These are phyloP conservation scores for Holacanthella duospinosa DNA, from an alignment of 2,888 invertebrate species.

Conservation along the genomic window DNA sequence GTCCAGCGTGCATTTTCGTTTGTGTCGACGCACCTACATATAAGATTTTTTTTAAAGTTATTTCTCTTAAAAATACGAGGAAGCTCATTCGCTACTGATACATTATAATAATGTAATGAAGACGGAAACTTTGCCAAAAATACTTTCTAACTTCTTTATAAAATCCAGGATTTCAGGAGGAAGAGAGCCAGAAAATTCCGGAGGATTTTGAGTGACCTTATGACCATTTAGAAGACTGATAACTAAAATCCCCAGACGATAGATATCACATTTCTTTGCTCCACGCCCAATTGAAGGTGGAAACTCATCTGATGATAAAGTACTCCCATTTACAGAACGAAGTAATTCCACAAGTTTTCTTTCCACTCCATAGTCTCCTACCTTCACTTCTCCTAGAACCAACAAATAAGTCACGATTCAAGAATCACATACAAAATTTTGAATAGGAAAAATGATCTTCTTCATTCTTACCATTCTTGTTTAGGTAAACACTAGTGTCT, in stretches of 20 bases:
- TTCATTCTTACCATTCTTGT: conserved; percentile 42
- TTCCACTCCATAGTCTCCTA: conserved; percentile 62
- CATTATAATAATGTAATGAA: too few species aligned
- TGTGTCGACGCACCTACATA: conserved; percentile 54
- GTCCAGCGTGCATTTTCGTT: conserved; percentile 63
- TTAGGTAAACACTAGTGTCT: conserved; percentile 61
- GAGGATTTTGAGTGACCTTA: conserved; percentile 45
- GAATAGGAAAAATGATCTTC: not conserved
- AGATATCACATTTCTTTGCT: conserved; percentile 62
- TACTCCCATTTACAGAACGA: conserved; percentile 12
- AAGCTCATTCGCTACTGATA: not conserved
- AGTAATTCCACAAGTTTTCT: conserved; percentile 53
- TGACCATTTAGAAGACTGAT: conserved; percentile 54
- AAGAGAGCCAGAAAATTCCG: conserved; percentile 51
- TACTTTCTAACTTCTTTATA: conserved; percentile 51
- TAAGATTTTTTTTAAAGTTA: not conserved
- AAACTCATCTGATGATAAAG: conserved; percentile 39
- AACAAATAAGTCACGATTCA: conserved; percentile 12
- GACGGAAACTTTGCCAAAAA: conserved; percentile 13
- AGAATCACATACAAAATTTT: conserved; percentile 1
- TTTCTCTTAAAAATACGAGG: not conserved
- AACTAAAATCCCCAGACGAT: conserved; percentile 58
- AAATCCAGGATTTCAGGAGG: conserved; percentile 60
- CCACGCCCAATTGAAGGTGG: conserved; percentile 45
- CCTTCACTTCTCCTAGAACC: conserved; percentile 46